Conservation (phyloP, 2,113 vertebrate genomes). For the Coturnix japonica region DNA sequence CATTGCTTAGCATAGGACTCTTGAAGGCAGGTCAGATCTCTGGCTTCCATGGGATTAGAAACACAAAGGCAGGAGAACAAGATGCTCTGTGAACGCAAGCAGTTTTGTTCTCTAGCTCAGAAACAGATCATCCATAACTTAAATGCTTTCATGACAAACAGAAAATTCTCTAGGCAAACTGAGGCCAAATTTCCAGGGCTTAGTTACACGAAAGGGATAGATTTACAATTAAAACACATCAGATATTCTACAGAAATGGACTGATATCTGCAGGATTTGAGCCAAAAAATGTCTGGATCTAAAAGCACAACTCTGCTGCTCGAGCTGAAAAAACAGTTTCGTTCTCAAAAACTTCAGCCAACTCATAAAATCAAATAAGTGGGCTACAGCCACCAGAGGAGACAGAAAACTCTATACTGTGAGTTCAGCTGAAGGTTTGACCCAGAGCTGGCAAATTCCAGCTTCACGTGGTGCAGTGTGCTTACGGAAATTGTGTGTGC, state of each 20-base stretch:
- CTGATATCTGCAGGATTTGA: conserved; percentile 5
- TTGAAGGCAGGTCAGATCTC: neutral
- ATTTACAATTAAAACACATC: conserved; percentile 61
- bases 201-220: conserved; percentile 4
- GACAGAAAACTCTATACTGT: conserved; percentile 20
- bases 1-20: neutral
- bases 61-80: neutral
- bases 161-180: neutral
- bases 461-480: neutral
- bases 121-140: neutral
- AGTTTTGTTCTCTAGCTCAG: neutral
- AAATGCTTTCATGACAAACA: neutral
- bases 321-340: conserved; percentile 50
- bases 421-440: conserved; percentile 52
- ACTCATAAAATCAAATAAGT: conserved; percentile 53
- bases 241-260: conserved; percentile 43
- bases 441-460: conserved; percentile 56
- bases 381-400: conserved; percentile 46
- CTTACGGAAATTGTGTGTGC: neutral
- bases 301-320: conserved; percentile 45
- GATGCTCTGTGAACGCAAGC: neutral
- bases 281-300: conserved; percentile 62
- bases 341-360: conserved; percentile 55
- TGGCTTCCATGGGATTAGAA: neutral
- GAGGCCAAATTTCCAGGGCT: neutral